Base-by-base conservation (phyloP, 2,113 vertebrate genomes). In the Passer domesticus region DNA sequence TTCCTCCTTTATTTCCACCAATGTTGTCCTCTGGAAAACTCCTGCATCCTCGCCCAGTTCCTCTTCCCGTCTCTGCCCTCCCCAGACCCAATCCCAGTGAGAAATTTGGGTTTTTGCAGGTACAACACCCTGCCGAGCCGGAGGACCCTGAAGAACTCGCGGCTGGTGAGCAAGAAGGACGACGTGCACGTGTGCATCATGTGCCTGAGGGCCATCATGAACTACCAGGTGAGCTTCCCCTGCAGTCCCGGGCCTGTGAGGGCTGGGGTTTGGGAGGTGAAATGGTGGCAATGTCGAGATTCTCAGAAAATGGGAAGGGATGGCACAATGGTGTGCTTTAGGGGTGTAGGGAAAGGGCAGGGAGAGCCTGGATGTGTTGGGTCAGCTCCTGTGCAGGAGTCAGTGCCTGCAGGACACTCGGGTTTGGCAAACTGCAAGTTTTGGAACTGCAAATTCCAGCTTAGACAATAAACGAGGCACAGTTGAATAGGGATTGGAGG, bases 161-260 rank as follows among this genome's bases (percentile, higher is more conserved):
- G 99, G 75, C 91, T 99, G 70, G 99, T 99, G 94, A 99, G 99
- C 68, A 99, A 99, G 89, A 99, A 99, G 89, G 99, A 99, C 7
- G 99, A 99, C 1, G 99, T 99, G 7, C 99, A 99, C 3, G 99
- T 99, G 49, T 99, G 99, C 96, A 98, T 99, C 98, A 99, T 99
- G 99, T 99, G 99, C 97, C 95, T 99, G 27, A 89, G 99, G 75
- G 99, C 99, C 96, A 99, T 99, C 79, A 99, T 99, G 99, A 99
- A 99, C 96, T 99, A 99, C 93, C 99, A 99, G 99, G 99, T 99
- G 92, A 27, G 41, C 13, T 3, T 41, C 13, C 41, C 41, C 41
- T 41, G 41, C 6, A 41, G 15, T 41, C 15, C 41, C 41, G 39
- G 39, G 39, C 39, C 39, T 39, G 39, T 11, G 39, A 10, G 39